Conservation (phyloP, 2,797 vertebrate species). For the Mallotus villosus region DNA sequence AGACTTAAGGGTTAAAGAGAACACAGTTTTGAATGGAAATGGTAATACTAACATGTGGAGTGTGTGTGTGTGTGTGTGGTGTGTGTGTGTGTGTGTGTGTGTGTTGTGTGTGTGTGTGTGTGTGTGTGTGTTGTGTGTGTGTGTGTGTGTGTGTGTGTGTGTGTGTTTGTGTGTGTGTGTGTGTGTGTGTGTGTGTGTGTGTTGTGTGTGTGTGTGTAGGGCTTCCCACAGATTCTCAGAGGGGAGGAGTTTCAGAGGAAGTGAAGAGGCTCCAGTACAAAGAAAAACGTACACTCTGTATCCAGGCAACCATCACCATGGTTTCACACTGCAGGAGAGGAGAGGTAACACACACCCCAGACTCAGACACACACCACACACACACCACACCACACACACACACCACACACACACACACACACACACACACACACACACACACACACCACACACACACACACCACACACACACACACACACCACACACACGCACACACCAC, state of each 20-base stretch:
- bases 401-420: not conserved
- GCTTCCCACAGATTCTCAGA: slow-evolving; percentile 59
- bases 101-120: slow-evolving; percentile 19
- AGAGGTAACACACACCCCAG: slow-evolving; percentile 41
- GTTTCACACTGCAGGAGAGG: slow-evolving; percentile 61
- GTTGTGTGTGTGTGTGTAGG: slow-evolving; percentile 51
- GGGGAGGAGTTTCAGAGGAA: slow-evolving; percentile 71
- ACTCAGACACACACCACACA: slow-evolving; percentile 5
- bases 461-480: not conserved
- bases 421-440: not conserved
- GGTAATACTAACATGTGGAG: not conserved
- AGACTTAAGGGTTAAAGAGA: too few relatives aligned
- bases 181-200: slow-evolving; percentile 22
- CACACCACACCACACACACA: slow-evolving; percentile 3
- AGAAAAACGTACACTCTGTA: slow-evolving; percentile 66
- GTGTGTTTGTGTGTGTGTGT: slow-evolving; percentile 19
- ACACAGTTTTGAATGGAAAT: too few relatives aligned
- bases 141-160: slow-evolving; percentile 20
- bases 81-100: slow-evolving; percentile 20
- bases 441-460: not conserved
- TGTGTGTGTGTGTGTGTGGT: slow-evolving; percentile 12
- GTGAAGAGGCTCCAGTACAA: slow-evolving; percentile 66
- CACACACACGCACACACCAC: not conserved
- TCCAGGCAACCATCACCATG: slow-evolving; percentile 70
- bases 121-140: too few relatives aligned